Evolutionary conservation across 1,140 invertebrate species (phyloP), one percentile per base, ranked within the genome.

Genomic region (Zaprionus tsacasi): DNA sequence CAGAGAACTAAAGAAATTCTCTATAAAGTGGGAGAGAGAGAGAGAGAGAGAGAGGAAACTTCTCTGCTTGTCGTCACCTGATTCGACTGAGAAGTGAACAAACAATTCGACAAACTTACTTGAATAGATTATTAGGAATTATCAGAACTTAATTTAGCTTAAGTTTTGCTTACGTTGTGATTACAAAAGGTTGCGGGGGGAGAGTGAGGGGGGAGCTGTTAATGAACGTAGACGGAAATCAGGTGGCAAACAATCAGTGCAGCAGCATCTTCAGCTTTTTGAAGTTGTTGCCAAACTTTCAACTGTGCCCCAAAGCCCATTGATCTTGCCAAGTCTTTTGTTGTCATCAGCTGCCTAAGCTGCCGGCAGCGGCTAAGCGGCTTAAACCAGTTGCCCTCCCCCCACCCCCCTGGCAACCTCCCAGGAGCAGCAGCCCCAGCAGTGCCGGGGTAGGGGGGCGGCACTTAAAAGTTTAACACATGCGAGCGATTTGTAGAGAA

Each of bases 71-170:
- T 40, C 52, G 61, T 67, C 68, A 78, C 66, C 73, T 70, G 65
- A 67, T 63, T 71, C 40, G 74, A 68, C 78, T 63, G 78, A 17
- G 52, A 89, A 88, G 75, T 81, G 85, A 88, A 75, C 85, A 89
- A 83, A 81, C 78, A 82, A 78, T 89, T 89, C 76, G 67, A 67
- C 75, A 87, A 91, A 91, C 78, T 91, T 91, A 64, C 50, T 69
- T 85, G 78, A 91, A 91, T 91, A 79, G 88, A 91, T 91, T 91
- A 91, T 91, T 91, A 85, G 83, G 88, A 88, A 91, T 91, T 91
- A 91, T 91, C 76, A 78, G 78, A 91, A 91, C 88, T 91, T 91
- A 88, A 88, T 91, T 91, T 88, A 85, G 82, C 82, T 91, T 73
- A 87, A 79, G 78, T 70, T 45, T 68, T 60, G 25, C 40, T 50